A percentile compares a stretch with the other conserved stretches of the same genome.
phyloP scores from a whole-genome alignment of 92 coral and sea anemone genomes.

The Paragorgia papillata region DNA sequence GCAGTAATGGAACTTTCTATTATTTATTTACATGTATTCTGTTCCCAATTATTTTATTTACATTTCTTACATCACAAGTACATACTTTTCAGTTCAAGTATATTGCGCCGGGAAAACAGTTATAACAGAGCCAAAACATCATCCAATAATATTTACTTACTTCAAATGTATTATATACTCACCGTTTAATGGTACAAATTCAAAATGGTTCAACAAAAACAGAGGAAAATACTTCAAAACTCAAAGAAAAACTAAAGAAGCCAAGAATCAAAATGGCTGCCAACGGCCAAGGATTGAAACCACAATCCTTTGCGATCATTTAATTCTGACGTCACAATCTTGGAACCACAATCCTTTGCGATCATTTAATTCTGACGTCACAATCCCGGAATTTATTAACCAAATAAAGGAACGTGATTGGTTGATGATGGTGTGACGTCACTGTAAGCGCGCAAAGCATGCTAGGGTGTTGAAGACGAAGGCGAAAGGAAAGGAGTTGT shows the following conservation, averaged over 20 bases:
- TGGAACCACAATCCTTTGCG: constrained; percentile 67
- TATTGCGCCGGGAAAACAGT: too few relatives aligned
- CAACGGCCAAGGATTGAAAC: constrained; percentile 53
- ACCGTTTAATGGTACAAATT: background rate
- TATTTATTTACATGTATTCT: too few relatives aligned
- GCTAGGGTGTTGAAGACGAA: background rate
- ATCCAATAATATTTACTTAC: too few relatives aligned
- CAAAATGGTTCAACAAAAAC: constrained; percentile 28
- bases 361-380: background rate
- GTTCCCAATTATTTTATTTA: too few relatives aligned
- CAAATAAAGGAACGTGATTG: too few relatives aligned
- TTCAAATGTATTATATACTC: too few relatives aligned
- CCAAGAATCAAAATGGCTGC: constrained; percentile 72
- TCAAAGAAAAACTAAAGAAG: constrained; percentile 21
- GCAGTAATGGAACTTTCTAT: too few relatives aligned
- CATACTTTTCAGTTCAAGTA: too few relatives aligned
- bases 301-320: constrained; percentile 57
- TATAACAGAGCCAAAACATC: too few relatives aligned
- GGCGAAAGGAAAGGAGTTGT: background rate
- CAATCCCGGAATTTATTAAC: constrained; percentile 10
- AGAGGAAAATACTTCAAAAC: too few relatives aligned
- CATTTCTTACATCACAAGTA: too few relatives aligned
- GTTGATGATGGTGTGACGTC: constrained; percentile 48
- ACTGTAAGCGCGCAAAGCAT: background rate
- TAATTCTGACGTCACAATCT: background rate